Conservation (phyloP, 2,113 vertebrate genomes). For the Lontra canadensis region DNA sequence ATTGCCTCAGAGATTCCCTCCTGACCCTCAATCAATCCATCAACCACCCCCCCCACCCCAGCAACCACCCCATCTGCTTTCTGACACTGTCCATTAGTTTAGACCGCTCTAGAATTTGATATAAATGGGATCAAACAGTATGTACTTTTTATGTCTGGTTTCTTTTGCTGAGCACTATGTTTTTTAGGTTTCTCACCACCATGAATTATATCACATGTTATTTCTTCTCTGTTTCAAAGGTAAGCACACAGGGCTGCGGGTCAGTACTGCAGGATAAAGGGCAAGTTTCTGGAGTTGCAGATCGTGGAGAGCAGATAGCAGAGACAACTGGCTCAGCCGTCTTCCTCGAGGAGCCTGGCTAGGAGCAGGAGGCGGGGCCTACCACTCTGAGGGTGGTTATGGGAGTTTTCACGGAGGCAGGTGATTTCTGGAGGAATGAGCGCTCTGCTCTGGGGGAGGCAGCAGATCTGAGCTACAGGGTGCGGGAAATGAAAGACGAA, state of each 20-base stretch:
- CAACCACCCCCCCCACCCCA: fast-evolving
- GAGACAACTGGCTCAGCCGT: background rate
- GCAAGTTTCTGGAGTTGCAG: background rate
- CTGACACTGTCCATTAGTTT: background rate
- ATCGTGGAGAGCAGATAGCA: background rate
- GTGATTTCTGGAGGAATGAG: background rate
- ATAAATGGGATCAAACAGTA: background rate
- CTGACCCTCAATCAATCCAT: background rate
- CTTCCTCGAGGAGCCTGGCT: background rate
- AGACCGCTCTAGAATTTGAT: background rate
- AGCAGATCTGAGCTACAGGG: background rate
- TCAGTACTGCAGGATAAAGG: background rate
- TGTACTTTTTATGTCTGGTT: background rate
- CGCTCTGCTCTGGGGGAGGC: background rate
- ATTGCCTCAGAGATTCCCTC: background rate
- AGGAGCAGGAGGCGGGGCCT: background rate
- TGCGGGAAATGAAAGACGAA: background rate
- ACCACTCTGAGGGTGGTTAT: background rate
- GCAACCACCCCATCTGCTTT: background rate
- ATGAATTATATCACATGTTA: background rate
- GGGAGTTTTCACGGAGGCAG: background rate
- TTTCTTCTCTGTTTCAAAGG: background rate
- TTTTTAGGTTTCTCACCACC: background rate
- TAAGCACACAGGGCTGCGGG: background rate
- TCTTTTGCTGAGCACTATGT: background rate